A percentile compares a stretch with the other conserved stretches of the same genome.
These are phyloP conservation scores for Centrocercus urophasianus DNA, from an alignment of 2,113 vertebrate genomes.

Conservation along the genomic window DNA sequence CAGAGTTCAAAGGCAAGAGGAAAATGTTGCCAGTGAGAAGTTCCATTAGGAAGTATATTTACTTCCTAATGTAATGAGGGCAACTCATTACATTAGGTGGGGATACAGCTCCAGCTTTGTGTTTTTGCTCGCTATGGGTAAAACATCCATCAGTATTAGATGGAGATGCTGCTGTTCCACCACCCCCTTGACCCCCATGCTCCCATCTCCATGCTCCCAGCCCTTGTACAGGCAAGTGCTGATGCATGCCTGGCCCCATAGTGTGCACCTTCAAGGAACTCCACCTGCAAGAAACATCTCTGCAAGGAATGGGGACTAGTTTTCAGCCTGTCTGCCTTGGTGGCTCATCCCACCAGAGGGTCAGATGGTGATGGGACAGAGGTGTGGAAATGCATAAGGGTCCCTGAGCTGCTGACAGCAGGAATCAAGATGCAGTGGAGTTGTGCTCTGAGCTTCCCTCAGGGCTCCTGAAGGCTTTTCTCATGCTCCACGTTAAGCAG, in stretches of 20 bases:
- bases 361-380: not conserved
- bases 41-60: conserved; percentile 38
- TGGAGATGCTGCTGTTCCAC: not conserved
- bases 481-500: not conserved
- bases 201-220: not conserved
- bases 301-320: not conserved
- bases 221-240: not conserved
- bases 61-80: not conserved
- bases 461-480: not conserved
- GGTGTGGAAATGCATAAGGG: not conserved
- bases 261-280: not conserved
- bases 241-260: rapidly evolving
- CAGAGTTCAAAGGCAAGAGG: not conserved
- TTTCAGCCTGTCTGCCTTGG: rapidly evolving
- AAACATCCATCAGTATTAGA: not conserved
- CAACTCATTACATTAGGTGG: not conserved
- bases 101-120: not conserved
- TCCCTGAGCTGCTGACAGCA: rapidly evolving
- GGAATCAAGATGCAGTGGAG: not conserved
- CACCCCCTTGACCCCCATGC: not conserved
- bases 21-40: not conserved
- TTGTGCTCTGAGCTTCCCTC: rapidly evolving
- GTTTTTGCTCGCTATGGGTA: not conserved
- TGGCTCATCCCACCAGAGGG: rapidly evolving
- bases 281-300: not conserved